These are phyloP conservation scores for Globicephala melas DNA, from an alignment of 2,113 vertebrate species.

Conservation along the genomic window DNA sequence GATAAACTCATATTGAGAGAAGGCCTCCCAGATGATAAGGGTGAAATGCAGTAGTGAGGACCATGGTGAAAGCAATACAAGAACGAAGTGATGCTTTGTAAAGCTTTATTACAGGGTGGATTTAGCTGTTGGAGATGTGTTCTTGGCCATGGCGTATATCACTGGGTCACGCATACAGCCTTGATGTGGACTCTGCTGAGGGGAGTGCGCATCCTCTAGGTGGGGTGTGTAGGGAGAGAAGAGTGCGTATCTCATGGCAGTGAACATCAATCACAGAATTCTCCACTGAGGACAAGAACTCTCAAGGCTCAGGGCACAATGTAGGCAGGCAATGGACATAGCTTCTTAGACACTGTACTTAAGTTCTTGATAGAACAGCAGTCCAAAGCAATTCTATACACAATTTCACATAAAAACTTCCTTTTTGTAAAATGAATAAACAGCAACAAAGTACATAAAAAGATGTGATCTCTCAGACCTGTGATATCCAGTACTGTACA, in stretches of 20 bases:
- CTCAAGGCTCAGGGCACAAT: slow-evolving; percentile 68
- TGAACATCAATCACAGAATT: neutral
- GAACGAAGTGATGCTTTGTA: slow-evolving; percentile 70
- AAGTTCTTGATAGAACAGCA: slow-evolving; percentile 79
- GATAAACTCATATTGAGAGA: neutral
- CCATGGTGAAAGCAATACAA: slow-evolving; percentile 5
- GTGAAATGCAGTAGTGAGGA: neutral
- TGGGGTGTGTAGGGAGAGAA: slow-evolving; percentile 16
- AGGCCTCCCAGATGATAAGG: neutral
- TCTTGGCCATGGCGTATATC: slow-evolving; percentile 78
- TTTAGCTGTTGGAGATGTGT: slow-evolving; percentile 84
- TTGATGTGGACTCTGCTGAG: slow-evolving; percentile 74
- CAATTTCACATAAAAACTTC: slow-evolving; percentile 75
- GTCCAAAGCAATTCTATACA: slow-evolving; percentile 76
- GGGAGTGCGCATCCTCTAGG: slow-evolving; percentile 41
- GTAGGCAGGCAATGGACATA: slow-evolving; percentile 64
- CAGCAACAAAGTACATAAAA: slow-evolving; percentile 57
- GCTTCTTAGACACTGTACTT: slow-evolving; percentile 73
- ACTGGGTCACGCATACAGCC: slow-evolving; percentile 80
- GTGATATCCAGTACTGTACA: neutral
- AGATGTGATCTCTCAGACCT: neutral
- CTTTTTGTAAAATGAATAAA: slow-evolving; percentile 78
- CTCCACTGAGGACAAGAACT: slow-evolving; percentile 79
- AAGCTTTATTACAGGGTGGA: slow-evolving; percentile 85
- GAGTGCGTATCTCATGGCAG: neutral